Conservation (phyloP, 2,888 invertebrate genomes). For the Philaethria dido region DNA sequence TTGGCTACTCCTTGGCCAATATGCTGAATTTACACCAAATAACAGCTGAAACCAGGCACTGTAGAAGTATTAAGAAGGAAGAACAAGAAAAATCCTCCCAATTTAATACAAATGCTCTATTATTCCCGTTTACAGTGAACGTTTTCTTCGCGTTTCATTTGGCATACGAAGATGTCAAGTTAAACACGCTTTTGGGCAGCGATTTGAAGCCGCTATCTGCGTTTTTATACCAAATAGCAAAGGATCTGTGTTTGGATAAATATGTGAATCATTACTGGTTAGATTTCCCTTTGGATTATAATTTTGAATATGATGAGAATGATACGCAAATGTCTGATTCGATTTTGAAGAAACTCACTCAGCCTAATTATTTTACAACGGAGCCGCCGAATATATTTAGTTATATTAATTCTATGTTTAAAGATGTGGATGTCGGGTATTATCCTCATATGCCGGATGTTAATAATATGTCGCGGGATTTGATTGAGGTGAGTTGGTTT, state of each 20-base stretch:
- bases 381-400: constrained; percentile 89
- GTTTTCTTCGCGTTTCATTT: constrained; percentile 93
- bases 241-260: constrained; percentile 87
- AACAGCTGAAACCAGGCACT: constrained; percentile 45
- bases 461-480: constrained; percentile 88
- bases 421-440: constrained; percentile 76
- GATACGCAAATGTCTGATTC: constrained; percentile 82
- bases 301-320: constrained; percentile 62
- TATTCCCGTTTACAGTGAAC: constrained; percentile 89
- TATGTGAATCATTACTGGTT: constrained; percentile 93
- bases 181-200: constrained; percentile 88
- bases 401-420: constrained; percentile 87
- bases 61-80: constrained; percentile 39
- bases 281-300: constrained; percentile 89
- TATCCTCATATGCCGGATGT: constrained; percentile 90
- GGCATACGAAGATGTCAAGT: constrained; percentile 95
- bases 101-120: constrained; percentile 85
- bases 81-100: constrained; percentile 63
- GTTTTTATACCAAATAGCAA: constrained; percentile 89
- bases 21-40: constrained; percentile 67
- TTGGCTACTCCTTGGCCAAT: constrained; percentile 68
- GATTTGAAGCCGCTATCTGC: constrained; percentile 87
- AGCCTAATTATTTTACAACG: constrained; percentile 85
- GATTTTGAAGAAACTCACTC: constrained; percentile 83
- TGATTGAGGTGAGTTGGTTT: constrained; percentile 86